Evolutionary conservation across 2,113 vertebrate genomes (phyloP), one percentile per base, ranked within the genome.

Genomic region (Myotis brandtii): DNA sequence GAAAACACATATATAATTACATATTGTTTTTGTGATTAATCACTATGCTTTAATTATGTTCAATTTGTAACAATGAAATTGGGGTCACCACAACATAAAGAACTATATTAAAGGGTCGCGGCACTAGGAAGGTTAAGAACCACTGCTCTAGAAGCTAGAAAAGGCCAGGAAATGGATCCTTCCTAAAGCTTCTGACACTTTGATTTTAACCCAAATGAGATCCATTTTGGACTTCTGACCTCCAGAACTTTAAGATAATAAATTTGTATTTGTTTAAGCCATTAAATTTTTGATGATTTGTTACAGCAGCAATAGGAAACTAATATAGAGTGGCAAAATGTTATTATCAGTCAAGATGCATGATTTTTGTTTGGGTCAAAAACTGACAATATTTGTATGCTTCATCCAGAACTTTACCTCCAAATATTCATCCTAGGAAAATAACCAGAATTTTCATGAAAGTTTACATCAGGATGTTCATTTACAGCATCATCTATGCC

Each of bases 401-500:
- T 82, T 77, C 67, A 93, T 34, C 46, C 32, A 84, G 64, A 43
- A 52, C 40, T 97, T 96, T 93, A 59, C 16, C 54, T 85, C 20
- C 62, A 91, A 62, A 91, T 34, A 64, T 43, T 67, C 82, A 59
- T 94, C n/a, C 40, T 64, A 79, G 43, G 52, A 84, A 92, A 92
- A 93, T 18, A 81, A 85, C 16, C 37, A 81, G 86, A 91, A 94
- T 72, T 85, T 32, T 82, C 23, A 43, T 32, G 46, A 81, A 88
- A 50, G 37, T 62, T 84, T 50, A 62, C 40, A 46, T 62, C 25
- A 91, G 20, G 32, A 67, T 59, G 14, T 52, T 66, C 18, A 76
- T 37, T 95, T 23, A 52, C 4, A 81, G 52, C 20, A 83, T 73
- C 85, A 83, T 76, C 79, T 79, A 79, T 83, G 48, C 52, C 23